A percentile compares a stretch with the other conserved stretches of the same genome.
Evolutionary conservation across 2,888 invertebrate species (phyloP).

Genomic region (Drosophila koepferae): DNA sequence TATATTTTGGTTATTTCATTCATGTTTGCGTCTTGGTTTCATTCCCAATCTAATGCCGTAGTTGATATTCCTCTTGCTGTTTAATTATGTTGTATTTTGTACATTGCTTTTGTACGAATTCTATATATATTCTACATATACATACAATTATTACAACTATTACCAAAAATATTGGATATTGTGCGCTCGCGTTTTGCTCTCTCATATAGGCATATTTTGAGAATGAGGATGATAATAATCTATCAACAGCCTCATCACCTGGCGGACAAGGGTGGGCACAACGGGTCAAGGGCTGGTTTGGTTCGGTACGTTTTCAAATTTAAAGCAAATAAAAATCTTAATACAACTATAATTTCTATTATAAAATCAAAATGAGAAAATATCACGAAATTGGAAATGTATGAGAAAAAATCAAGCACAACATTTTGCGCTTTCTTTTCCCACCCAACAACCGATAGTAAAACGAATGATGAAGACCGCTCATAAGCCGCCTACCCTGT

Average conservation of each 20-base stretch:
- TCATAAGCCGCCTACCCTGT: conserved; percentile 85
- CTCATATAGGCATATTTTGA: conserved; percentile 85
- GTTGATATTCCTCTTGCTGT: conserved; percentile 35
- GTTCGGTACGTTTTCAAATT: conserved; percentile 88
- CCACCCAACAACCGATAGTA: conserved; percentile 63
- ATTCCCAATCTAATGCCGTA: conserved; percentile 45
- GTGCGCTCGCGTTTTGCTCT: conserved; percentile 74
- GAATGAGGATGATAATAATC: conserved; percentile 84
- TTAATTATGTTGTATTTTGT: conserved; percentile 35
- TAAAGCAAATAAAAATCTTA: conserved; percentile 48
- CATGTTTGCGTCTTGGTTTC: conserved; percentile 36
- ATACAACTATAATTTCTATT: conserved; percentile 55
- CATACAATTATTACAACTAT: conserved; percentile 53
- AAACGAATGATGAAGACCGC: conserved; percentile 84
- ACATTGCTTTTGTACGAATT: conserved; percentile 26
- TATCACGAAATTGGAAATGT: conserved; percentile 77
- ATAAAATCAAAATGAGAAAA: conserved; percentile 46
- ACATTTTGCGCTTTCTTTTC: conserved; percentile 63
- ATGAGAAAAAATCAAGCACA: conserved; percentile 48
- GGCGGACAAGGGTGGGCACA: conserved; percentile 89
- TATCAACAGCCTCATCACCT: conserved; percentile 85
- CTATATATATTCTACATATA: conserved; percentile 41
- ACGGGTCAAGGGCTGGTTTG: conserved; percentile 90
- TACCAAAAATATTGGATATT: conserved; percentile 65
- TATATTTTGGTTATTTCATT: not conserved